Conservation (phyloP, 2,888 invertebrate species). For the Agrotis puta region DNA sequence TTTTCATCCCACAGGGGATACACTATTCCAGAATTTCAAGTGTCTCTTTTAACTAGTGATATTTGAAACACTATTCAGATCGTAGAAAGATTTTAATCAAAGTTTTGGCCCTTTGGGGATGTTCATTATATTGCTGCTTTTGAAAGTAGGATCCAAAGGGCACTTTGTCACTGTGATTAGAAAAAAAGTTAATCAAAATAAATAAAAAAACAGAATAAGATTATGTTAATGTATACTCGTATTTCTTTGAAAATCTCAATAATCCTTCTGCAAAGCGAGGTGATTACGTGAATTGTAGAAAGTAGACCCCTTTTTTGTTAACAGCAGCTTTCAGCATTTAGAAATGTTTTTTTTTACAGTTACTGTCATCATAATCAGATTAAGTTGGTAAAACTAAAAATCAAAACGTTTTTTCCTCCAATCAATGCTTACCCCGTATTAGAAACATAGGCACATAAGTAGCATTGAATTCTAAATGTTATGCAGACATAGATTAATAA, state of each 20-base stretch:
- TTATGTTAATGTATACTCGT: background rate
- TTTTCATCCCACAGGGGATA: slow-evolving; percentile 37
- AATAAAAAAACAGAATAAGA: background rate
- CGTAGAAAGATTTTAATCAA: slow-evolving; percentile 25
- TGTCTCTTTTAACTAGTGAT: slow-evolving; percentile 35
- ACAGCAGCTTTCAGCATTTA: background rate
- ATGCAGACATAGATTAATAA: slow-evolving; percentile 42
- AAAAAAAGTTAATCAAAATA: background rate
- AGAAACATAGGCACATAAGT: slow-evolving; percentile 19
- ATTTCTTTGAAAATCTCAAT: background rate
- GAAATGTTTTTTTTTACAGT: background rate
- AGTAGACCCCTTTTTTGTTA: too few species aligned
- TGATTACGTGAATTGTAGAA: background rate
- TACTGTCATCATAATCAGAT: too few species aligned
- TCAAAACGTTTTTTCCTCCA: background rate
- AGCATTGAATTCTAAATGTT: slow-evolving; percentile 31
- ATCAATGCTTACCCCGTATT: background rate
- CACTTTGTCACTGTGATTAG: slow-evolving; percentile 10
- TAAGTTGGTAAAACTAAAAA: background rate
- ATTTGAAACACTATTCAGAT: slow-evolving; percentile 43
- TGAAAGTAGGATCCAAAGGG: slow-evolving; percentile 7
- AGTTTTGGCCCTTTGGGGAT: slow-evolving; percentile 15
- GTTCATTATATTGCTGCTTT: slow-evolving; percentile 6
- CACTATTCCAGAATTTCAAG: slow-evolving; percentile 44
- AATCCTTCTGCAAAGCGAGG: too few species aligned